These are phyloP conservation scores for Agapostemon virescens DNA, from an alignment of 2,888 invertebrate genomes.

Conservation along the genomic window DNA sequence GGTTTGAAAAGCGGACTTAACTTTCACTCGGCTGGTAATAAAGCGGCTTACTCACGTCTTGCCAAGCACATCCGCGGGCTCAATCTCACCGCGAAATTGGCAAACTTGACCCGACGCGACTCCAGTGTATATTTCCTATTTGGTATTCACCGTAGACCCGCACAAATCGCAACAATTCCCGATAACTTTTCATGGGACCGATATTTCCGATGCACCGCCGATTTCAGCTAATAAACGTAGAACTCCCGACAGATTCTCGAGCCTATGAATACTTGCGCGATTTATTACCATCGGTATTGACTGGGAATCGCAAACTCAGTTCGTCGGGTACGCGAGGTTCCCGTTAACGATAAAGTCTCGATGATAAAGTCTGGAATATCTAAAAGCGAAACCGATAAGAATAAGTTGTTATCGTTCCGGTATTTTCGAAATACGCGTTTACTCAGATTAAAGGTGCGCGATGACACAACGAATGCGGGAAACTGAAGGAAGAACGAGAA, in stretches of 20 bases:
- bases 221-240: neutral
- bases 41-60: conserved; percentile 64
- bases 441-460: no score
- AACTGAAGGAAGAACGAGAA: no score
- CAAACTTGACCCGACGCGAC: conserved; percentile 52
- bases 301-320: neutral
- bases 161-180: conserved; percentile 28
- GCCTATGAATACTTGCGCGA: neutral
- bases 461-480: no score
- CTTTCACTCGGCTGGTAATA: conserved; percentile 62
- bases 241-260: neutral
- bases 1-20: conserved; percentile 62
- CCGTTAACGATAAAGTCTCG: neutral
- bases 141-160: conserved; percentile 1
- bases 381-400: neutral
- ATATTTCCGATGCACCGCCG: neutral
- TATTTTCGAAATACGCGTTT: neutral
- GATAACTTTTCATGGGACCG: neutral
- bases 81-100: conserved; percentile 63
- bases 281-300: no score
- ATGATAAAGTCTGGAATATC: neutral
- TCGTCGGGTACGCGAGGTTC: neutral
- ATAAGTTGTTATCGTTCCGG: neutral
- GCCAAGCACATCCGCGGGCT: conserved; percentile 54
- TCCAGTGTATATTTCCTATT: conserved; percentile 50